Base-by-base conservation (phyloP, 2,888 invertebrate species). In the Seira ritae region DNA sequence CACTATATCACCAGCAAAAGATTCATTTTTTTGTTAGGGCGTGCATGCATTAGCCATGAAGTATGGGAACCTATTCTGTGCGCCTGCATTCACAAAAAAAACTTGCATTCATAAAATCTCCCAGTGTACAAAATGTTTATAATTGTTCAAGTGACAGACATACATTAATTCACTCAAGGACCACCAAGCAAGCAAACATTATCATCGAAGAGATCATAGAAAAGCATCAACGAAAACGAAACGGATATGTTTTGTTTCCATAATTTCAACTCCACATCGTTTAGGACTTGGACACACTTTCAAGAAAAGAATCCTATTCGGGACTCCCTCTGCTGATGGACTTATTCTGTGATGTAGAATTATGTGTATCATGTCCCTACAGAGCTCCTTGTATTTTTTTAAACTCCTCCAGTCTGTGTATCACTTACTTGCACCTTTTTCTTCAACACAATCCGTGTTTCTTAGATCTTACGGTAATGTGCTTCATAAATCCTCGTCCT, bases 141-240 rank as follows among this genome's bases (percentile, higher is more conserved):
- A n/a, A n/a, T n/a, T n/a, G n/a, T n/a, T 77, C 62, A 66, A 65
- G 42, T 65, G 78, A 78, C 78, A 78, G 71, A 76, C n/a, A n/a
- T 19, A 70, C 71, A 78, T 78, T 78, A 71, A 78, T 78, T 78
- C 78, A 71, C 22, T 78, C 78, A 78, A 78, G 78, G 78, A 78
- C 78, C 78, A 78, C 78, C 78, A 78, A 78, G 78, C 66, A 78
- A 65, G 78, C 62, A 78, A 78, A 78, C 71, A 78, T 72, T 66
- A 72, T 72, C 71, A 42, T 69, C 69, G n/a, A n/a, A n/a, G n/a
- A n/a, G n/a, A n/a, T n/a, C n/a, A 78, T 76, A 23, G 70, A 70
- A 78, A 65, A 66, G 65, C 78, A 78, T 78, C 71, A 22, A 66
- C 46, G 55, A 10, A 72, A 10, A 31, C 22, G 31, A 37, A 31